Percentiles rank a stretch among this genome's conserved stretches.
Conservation (phyloP, 2,888 invertebrate genomes). For the Petrolisthes manimaculis region DNA sequence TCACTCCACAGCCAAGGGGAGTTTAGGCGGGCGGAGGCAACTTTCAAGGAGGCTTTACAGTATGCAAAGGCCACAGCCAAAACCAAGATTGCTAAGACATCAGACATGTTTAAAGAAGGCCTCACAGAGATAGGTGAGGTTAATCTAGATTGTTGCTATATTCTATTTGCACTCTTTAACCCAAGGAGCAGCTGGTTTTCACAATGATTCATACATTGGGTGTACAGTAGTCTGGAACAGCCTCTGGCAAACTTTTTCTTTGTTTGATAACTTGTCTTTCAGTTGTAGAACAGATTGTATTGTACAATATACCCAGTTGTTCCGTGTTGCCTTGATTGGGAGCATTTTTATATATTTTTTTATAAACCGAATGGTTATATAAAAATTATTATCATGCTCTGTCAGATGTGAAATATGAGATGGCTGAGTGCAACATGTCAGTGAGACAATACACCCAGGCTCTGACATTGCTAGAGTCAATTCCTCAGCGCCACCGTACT, state of each 20-base stretch:
- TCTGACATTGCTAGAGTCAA: conserved; percentile 72
- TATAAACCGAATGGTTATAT: conserved; percentile 22
- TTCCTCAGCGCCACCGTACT: conserved; percentile 78
- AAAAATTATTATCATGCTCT: not conserved
- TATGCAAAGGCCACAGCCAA: conserved; percentile 75
- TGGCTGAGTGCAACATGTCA: conserved; percentile 79
- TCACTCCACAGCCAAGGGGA: conserved; percentile 78
- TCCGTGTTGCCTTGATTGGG: no score
- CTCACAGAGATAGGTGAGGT: conserved; percentile 73
- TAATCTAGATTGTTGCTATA: no score
- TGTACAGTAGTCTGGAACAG: no score
- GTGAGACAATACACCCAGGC: conserved; percentile 78
- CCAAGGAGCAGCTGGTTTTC: no score
- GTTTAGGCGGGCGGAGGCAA: conserved; percentile 78
- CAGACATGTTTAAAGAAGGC: conserved; percentile 71
- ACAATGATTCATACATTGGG: no score
- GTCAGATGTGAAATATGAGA: conserved; percentile 79
- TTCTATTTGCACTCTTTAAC: no score
- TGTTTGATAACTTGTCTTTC: no score
- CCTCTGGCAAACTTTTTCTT: no score
- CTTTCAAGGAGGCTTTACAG: conserved; percentile 77
- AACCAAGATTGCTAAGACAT: conserved; percentile 66
- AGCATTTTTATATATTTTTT: not conserved
- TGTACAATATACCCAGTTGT: no score
- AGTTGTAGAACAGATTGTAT: no score